A percentile compares a stretch with the other conserved stretches of the same genome.
Evolutionary conservation across 1,140 invertebrate genomes (phyloP).

Genomic region (Archivesica marissinica): DNA sequence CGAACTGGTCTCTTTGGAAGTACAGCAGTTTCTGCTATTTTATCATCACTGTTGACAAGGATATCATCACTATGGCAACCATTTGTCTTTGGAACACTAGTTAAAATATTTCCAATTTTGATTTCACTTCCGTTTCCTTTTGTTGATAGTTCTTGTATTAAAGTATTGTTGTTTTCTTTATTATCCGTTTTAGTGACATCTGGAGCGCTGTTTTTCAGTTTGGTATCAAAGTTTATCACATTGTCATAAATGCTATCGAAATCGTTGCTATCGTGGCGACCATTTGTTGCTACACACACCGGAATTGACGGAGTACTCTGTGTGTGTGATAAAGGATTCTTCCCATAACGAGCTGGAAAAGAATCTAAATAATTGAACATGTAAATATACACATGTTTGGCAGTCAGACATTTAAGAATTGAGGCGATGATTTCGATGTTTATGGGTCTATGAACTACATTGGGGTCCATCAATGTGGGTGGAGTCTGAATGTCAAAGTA

Average conservation of each 20-base stretch:
- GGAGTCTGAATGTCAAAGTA: too few species aligned
- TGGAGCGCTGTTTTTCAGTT: not conserved
- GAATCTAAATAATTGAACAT: too few species aligned
- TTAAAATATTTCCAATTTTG: not conserved
- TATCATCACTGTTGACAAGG: not conserved
- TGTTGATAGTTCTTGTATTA: not conserved
- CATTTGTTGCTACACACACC: conserved; percentile 19
- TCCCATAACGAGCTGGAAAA: conserved; percentile 36
- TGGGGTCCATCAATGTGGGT: too few species aligned
- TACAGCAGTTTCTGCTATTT: not conserved
- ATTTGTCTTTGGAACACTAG: conserved; percentile 14
- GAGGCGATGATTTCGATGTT: too few species aligned
- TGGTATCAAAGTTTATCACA: conserved; percentile 43
- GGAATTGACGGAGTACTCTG: conserved; percentile 50
- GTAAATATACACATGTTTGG: too few species aligned
- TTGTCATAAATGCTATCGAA: conserved; percentile 44
- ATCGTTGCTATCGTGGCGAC: conserved; percentile 24
- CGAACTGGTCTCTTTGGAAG: conserved; percentile 53
- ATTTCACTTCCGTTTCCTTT: not conserved
- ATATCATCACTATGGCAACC: conserved; percentile 1
- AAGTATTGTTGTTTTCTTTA: conserved; percentile 39
- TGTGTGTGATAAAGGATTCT: conserved; percentile 43
- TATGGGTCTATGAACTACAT: too few species aligned
- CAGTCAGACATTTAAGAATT: too few species aligned
- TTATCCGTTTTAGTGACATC: not conserved